Base-by-base conservation (phyloP, 2,888 invertebrate genomes). In the Cetonia aurata region DNA sequence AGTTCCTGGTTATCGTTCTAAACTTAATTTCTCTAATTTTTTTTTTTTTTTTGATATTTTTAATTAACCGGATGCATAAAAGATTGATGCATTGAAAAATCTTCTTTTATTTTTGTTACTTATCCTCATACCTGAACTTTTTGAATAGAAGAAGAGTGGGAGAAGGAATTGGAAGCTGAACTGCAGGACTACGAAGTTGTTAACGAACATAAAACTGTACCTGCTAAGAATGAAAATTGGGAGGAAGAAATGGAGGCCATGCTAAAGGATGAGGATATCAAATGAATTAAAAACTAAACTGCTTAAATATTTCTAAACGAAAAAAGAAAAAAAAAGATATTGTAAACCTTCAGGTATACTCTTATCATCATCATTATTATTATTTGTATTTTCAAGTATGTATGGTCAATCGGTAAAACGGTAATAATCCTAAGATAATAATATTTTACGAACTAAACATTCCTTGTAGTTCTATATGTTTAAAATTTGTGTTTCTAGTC, bases 151-250 rank as follows among this genome's bases (percentile, higher is more conserved):
- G 95, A 95, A 86, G 96, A 96, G 88, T 96, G 96, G 96, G 98
- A 98, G 87, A 94, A 94, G 83, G 97, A 98, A 86, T 87, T 98
- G 82, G 96, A 96, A 83, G 96, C 96, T 60, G 97, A 98, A 86
- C 89, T 98, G 78, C 95, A 96, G 84, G 96, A 97, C 83, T 98
- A 95, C 85, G 97, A 98, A 86, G 94, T 97, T 77, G 95, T 97
- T 52, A 87, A 87, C 72, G 89, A 88, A 76, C 86, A 87, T 71
- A 84, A 85, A 75, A 86, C 86, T 0, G 86, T 37, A 37, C 37
- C 37, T 37, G 86, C 82, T 13, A 83, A 81, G 75, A 81, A 79
- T 68, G 82, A 82, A 72, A 83, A 83, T 73, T 83, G 84, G 83
- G 85, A 85, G 70, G 80, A 83, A 72, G 84, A 84, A 70, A 83